Evolutionary conservation across 2,797 vertebrate genomes (phyloP).

Genomic region (Martes flavigula): DNA sequence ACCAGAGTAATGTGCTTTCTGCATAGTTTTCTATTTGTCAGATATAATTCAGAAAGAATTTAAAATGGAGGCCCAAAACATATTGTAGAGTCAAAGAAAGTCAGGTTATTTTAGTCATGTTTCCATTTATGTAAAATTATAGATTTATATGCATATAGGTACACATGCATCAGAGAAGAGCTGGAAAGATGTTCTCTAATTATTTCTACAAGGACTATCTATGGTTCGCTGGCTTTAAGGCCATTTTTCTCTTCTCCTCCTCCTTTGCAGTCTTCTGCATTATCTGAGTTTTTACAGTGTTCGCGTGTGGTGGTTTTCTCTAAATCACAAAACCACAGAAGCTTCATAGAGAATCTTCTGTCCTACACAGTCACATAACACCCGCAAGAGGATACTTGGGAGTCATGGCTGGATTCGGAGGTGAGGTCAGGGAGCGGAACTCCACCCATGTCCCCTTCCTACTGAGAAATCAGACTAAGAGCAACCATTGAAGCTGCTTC

Average conservation of each 20-base stretch:
- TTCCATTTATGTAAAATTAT: neutral
- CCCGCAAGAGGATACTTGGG: neutral
- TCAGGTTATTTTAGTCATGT: neutral
- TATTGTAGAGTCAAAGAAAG: neutral
- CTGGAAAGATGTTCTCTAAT: neutral
- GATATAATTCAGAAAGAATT: neutral
- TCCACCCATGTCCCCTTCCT: neutral
- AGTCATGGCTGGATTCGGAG: neutral
- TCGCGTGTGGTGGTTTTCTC: neutral
- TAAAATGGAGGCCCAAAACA: neutral
- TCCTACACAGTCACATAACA: neutral
- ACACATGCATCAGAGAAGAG: neutral
- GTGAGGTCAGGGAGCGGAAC: neutral
- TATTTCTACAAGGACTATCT: neutral
- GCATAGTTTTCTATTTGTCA: neutral
- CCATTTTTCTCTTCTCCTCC: constrained; percentile 21
- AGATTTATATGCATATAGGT: neutral
- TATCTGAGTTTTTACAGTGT: neutral
- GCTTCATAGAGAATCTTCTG: neutral
- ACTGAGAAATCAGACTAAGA: neutral
- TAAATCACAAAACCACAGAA: neutral
- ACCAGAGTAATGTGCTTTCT: neutral
- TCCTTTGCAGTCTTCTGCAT: neutral
- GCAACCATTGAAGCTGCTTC: neutral
- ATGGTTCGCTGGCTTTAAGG: neutral